Base-by-base conservation (phyloP, 2,797 vertebrate species). In the Hydrolagus colliei region DNA sequence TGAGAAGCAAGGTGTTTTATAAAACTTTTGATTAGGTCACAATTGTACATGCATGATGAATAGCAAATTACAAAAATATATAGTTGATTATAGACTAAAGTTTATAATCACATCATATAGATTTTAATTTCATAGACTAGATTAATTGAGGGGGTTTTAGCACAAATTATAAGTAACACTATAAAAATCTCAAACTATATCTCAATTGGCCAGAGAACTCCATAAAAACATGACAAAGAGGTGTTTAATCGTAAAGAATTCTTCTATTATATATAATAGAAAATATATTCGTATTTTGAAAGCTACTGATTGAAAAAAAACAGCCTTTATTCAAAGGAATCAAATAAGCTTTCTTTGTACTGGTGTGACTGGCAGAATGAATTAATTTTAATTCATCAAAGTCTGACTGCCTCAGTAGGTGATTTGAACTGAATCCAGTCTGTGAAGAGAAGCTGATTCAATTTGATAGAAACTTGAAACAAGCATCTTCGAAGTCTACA, bases 351-450 rank as follows among this genome's bases (percentile, higher is more conserved):
- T 68, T 82, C 63, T 82, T 20, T 68, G 63, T 67, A 12, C 32
- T 67, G 65, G 27, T 68, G 79, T 32, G 14, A 16, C 32, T 52
- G 65, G 65, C 79, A 71, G 65, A 84, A 68, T 20, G 65, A 71
- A 84, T 68, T 68, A 71, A 84, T 84, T 41, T 35, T 71, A 63
- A 67, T 71, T 35, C 32, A 84, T 71, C 79, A 84, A 52, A 84
- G 32, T 71, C 79, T 71, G 65, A 84, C 79, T 68, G 79, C 10
- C 79, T 32, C 79, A 84, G 27, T 32, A 1, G 79, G 32, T 84
- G 79, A 84, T 67, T 3, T 84, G 79, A 84, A 63, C 79, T n/a
- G 41, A 27, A 84, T 71, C 65, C 20, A 5, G 79, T 32, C 18
- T 84, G 79, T 67, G 71, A 68, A 18, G 32, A 84, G 32, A 67